Conservation (phyloP, 2,113 vertebrate species). For the Tragelaphus scriptus region DNA sequence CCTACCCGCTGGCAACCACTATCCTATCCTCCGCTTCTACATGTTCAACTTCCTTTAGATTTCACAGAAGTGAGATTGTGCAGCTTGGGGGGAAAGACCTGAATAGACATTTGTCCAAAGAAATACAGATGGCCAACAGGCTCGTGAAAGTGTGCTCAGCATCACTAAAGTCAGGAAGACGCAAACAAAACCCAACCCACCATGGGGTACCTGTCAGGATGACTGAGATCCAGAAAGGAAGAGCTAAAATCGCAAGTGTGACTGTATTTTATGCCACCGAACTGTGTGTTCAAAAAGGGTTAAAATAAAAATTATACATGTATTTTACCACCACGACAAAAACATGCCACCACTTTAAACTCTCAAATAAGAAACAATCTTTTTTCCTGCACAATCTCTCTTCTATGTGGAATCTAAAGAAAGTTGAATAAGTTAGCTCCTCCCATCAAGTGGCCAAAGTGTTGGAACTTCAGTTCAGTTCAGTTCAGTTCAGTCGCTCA, state of each 20-base stretch:
- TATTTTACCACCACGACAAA: not conserved
- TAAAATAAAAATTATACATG: rapidly evolving
- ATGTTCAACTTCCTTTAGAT: not conserved
- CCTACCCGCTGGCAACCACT: not conserved
- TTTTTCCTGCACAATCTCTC: not conserved
- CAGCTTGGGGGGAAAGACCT: not conserved
- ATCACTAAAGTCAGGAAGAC: not conserved
- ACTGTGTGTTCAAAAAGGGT: not conserved
- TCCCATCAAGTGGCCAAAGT: not conserved
- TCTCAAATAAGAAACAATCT: not conserved
- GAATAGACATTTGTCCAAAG: not conserved
- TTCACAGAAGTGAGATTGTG: no score
- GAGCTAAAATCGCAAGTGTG: rapidly evolving
- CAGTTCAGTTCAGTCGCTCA: not conserved
- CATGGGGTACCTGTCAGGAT: not conserved
- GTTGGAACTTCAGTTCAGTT: not conserved
- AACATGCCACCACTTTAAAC: not conserved
- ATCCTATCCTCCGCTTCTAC: not conserved
- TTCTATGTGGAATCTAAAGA: not conserved
- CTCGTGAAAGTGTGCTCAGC: not conserved
- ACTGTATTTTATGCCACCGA: not conserved
- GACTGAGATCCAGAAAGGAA: not conserved
- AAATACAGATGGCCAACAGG: not conserved
- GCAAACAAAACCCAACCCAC: not conserved
- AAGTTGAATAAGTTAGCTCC: not conserved